Evolutionary conservation across 2,888 invertebrate species (phyloP).

Genomic region (Brachylomia viminalis): DNA sequence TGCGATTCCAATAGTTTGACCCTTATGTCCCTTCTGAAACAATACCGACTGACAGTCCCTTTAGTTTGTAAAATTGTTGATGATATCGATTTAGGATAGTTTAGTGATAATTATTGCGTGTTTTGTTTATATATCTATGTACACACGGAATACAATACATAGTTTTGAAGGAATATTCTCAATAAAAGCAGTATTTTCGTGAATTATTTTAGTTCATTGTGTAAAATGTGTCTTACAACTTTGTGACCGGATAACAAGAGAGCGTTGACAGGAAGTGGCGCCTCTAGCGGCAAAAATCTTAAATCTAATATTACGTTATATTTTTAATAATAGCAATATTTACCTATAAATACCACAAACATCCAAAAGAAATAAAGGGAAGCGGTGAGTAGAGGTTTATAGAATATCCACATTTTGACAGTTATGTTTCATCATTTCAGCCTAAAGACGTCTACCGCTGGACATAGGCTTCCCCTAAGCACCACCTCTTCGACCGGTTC

Average conservation of each 20-base stretch:
- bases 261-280: neutral
- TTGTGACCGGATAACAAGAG: neutral
- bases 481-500: too few relatives aligned
- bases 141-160: neutral
- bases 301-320: neutral
- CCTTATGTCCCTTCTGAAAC: neutral
- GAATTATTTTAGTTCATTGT: neutral
- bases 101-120: neutral
- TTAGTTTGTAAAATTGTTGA: constrained; percentile 9
- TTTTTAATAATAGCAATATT: neutral
- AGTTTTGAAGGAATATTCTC: neutral
- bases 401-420: neutral
- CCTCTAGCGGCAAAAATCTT: neutral
- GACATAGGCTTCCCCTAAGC: too few relatives aligned
- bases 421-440: too few relatives aligned
- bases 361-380: neutral
- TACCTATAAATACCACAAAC: too few relatives aligned
- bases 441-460: too few relatives aligned
- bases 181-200: neutral
- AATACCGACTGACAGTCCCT: neutral
- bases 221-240: neutral
- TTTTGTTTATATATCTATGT: neutral
- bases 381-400: neutral
- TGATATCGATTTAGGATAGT: neutral
- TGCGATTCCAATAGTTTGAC: neutral